Evolutionary conservation across 2,888 invertebrate genomes (phyloP).

Genomic region (Netelia melanura): DNA sequence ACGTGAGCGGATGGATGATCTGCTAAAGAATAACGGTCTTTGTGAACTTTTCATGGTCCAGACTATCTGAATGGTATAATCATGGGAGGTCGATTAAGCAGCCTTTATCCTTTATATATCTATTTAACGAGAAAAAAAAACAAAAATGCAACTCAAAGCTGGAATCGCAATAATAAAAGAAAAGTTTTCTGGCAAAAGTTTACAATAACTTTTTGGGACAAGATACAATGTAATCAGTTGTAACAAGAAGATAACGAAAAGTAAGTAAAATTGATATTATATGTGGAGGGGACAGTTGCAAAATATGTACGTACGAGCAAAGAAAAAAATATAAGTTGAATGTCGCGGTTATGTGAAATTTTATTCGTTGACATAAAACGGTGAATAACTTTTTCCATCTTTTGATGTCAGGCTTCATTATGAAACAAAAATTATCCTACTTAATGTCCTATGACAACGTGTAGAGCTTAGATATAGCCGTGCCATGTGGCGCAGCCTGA

Average conservation of each 20-base stretch:
- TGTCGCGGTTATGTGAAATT: slow-evolving; percentile 58
- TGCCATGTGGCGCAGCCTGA: slow-evolving; percentile 66
- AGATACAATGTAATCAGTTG: slow-evolving; percentile 51
- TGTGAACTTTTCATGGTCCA: slow-evolving; percentile 67
- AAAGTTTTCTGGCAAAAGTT: neutral
- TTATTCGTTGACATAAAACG: slow-evolving; percentile 55
- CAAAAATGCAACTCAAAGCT: slow-evolving; percentile 50
- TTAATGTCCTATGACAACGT: slow-evolving; percentile 64
- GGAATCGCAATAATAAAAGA: slow-evolving; percentile 56
- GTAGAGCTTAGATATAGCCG: slow-evolving; percentile 63
- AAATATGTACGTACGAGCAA: slow-evolving; percentile 57
- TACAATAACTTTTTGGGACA: slow-evolving; percentile 36
- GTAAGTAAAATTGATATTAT: slow-evolving; percentile 55
- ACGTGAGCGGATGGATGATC: slow-evolving; percentile 42
- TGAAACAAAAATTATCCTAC: slow-evolving; percentile 64
- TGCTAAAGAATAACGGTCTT: slow-evolving; percentile 58
- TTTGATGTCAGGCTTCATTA: slow-evolving; percentile 82
- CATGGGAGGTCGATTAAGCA: slow-evolving; percentile 54
- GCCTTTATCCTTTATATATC: slow-evolving; percentile 63
- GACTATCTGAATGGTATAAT: slow-evolving; percentile 61
- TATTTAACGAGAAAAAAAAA: slow-evolving; percentile 19
- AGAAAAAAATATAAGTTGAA: slow-evolving; percentile 54
- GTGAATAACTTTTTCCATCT: slow-evolving; percentile 59
- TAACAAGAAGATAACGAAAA: slow-evolving; percentile 25
- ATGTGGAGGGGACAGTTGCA: slow-evolving; percentile 57